Base-by-base conservation (phyloP, 2,888 invertebrate genomes). In the Automeris io region DNA sequence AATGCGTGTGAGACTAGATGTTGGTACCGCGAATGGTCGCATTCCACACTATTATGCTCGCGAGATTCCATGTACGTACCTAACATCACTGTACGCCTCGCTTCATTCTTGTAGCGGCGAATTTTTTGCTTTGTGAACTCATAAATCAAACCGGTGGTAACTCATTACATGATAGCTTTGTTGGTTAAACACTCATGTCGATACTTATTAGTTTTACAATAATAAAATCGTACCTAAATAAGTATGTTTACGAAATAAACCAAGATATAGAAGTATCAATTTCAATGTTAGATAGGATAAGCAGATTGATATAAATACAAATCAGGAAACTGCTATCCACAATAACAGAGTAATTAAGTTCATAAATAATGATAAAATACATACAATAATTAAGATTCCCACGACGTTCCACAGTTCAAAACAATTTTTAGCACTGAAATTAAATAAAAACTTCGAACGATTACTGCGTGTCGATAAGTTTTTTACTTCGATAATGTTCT, bases 31-130 rank as follows among this genome's bases (percentile, higher is more conserved):
- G 52, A 64, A 61, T 62, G 68, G 63, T 71, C 75, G 72, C 78
- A 77, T 78, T 77, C 79, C 79, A 60, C 61, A 67, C 75, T 76
- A 79, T 79, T 80, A 80, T 77, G 74, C 69, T 69, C 66, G 67
- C 71, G 69, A 75, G 73, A 76, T 76, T 76, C 72, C 69, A 56
- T 63, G 70, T 62, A 58, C 60, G 55, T 63, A 37, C 41, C n/a
- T 35, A 12, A n/a, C 26, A 22, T 53, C 61, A 57, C 50, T 54
- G 59, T 54, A 57, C 53, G 52, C 54, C 49, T 49, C 60, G 49
- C 53, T 53, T 57, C 58, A 60, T 61, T 58, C 57, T 67, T 57
- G 67, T 72, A 78, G 77, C 78, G 76, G 79, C 80, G 74, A 80
- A 72, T 62, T 81, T 85, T 85, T 85, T 82, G 76, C 71, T 63